phyloP scores from a whole-genome alignment of 2,888 invertebrate species.

The Sarcophaga rosellei region DNA sequence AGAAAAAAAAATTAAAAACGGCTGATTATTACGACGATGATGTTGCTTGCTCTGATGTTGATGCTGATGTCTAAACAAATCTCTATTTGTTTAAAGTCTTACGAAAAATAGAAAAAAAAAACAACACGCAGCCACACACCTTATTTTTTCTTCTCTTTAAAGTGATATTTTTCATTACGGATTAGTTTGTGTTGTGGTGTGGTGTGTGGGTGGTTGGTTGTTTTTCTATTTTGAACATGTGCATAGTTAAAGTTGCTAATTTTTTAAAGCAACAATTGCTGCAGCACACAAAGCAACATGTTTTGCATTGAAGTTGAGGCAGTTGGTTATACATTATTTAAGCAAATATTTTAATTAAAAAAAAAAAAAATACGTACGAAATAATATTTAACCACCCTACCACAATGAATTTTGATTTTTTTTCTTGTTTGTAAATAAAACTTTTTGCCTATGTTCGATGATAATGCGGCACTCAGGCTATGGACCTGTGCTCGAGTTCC shows the following conservation, averaged over 20 bases:
- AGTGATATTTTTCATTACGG: slow-evolving; percentile 5
- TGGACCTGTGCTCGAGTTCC: too few species aligned
- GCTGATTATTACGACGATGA: background rate
- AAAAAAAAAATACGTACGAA: background rate
- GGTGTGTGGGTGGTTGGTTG: slow-evolving; percentile 23
- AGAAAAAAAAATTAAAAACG: background rate
- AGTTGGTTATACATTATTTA: background rate
- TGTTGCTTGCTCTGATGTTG: background rate
- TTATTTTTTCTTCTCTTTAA: background rate
- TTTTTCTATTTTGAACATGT: slow-evolving; percentile 24
- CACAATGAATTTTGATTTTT: too few species aligned
- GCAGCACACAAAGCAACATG: slow-evolving; percentile 13
- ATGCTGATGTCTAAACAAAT: slow-evolving; percentile 30
- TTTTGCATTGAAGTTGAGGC: background rate
- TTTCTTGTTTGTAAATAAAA: too few species aligned
- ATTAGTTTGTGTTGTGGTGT: slow-evolving; percentile 31
- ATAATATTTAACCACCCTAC: background rate
- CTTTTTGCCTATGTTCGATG: too few species aligned
- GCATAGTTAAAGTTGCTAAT: slow-evolving; percentile 36
- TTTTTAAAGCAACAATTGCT: slow-evolving; percentile 31
- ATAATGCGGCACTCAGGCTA: too few species aligned
- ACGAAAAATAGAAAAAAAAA: too few species aligned
- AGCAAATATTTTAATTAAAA: background rate
- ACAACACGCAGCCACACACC: background rate
- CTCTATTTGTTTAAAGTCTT: slow-evolving; percentile 20